Evolutionary conservation across 2,797 vertebrate genomes (phyloP).

Genomic region (Oreochromis grahami): DNA sequence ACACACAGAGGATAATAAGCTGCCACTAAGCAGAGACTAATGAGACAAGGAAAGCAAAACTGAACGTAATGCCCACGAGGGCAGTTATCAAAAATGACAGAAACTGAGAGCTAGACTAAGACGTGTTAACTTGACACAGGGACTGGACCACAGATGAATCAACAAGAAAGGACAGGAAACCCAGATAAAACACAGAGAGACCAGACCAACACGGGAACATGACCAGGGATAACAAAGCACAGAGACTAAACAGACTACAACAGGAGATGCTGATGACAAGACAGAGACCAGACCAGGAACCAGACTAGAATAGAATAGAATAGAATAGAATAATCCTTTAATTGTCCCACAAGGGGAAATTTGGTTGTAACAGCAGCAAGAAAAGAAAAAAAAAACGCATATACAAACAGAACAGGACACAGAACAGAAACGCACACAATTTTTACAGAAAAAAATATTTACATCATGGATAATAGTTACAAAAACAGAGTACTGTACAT

Average conservation of each 20-base stretch:
- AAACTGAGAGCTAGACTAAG: not conserved
- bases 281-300: not conserved
- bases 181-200: not conserved
- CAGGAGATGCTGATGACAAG: not conserved
- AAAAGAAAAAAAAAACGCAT: rapidly evolving
- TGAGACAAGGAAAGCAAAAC: not conserved
- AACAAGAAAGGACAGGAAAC: not conserved
- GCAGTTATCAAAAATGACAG: not conserved
- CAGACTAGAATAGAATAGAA: rapidly evolving
- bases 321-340: too few species aligned
- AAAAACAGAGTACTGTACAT: too few species aligned
- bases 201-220: not conserved
- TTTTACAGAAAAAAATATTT: too few species aligned
- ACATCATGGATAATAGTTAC: too few species aligned
- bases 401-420: too few species aligned
- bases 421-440: too few species aligned
- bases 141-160: not conserved
- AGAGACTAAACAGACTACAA: not conserved
- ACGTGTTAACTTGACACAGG: rapidly evolving
- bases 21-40: not conserved
- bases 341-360: too few species aligned
- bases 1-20: not conserved
- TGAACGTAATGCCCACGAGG: rapidly evolving
- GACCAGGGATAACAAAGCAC: not conserved
- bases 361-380: too few species aligned